These are phyloP conservation scores for Dryococelus australis DNA, from an alignment of 2,888 invertebrate genomes.

Conservation along the genomic window DNA sequence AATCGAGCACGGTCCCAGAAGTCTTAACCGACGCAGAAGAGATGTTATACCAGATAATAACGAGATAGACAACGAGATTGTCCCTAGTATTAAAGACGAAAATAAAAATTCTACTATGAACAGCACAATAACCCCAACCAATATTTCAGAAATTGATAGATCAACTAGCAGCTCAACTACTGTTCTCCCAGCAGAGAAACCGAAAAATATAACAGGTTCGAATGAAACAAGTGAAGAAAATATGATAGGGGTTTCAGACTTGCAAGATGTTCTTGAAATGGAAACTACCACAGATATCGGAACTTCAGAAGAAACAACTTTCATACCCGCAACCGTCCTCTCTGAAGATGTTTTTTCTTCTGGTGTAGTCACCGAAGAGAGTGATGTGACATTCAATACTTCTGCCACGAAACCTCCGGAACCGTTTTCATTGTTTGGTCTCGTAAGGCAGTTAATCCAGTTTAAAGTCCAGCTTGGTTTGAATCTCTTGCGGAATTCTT, in stretches of 20 bases:
- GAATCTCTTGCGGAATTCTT: conserved; percentile 72
- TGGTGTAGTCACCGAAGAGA: conserved; percentile 56
- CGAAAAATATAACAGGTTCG: background rate
- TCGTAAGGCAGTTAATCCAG: conserved; percentile 71
- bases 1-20: conserved; percentile 60
- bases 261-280: background rate
- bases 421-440: conserved; percentile 62
- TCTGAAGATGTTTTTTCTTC: background rate
- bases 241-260: background rate
- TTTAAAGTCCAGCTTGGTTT: conserved; percentile 73
- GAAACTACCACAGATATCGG: background rate
- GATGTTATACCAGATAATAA: background rate
- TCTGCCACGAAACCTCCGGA: conserved; percentile 52
- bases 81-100: background rate
- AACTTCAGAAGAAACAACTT: conserved; percentile 17
- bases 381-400: conserved; percentile 56
- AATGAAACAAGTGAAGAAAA: conserved; percentile 13
- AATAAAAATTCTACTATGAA: background rate
- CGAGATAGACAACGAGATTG: conserved; percentile 21
- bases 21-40: conserved; percentile 48
- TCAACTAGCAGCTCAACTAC: background rate
- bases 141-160: background rate
- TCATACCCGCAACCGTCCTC: background rate
- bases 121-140: background rate
- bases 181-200: background rate